Conservation (phyloP, 2,797 vertebrate species). For the Acrossocheilus fasciatus region DNA sequence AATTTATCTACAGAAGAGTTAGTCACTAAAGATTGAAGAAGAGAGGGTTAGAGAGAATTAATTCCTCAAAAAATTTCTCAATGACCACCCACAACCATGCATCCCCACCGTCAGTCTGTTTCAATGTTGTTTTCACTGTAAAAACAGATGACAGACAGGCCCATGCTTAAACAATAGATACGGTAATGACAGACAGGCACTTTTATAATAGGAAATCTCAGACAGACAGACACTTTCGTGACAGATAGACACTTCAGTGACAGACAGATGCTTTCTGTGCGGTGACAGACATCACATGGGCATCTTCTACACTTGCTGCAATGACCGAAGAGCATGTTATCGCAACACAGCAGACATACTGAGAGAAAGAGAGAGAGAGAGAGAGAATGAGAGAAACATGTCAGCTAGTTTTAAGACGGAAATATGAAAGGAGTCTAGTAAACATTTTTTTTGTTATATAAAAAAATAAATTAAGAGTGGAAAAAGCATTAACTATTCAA, state of each 20-base stretch:
- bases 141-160: conserved; percentile 4
- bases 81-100: neutral
- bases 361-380: conserved; percentile 9
- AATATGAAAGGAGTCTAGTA: neutral
- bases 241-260: conserved; percentile 21
- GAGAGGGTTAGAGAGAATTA: neutral
- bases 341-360: conserved; percentile 13
- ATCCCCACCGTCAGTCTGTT: neutral
- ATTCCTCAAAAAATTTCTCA: neutral
- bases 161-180: conserved; percentile 19
- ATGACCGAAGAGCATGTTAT: conserved; percentile 40
- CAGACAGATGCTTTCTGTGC: conserved; percentile 24
- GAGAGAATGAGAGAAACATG: neutral
- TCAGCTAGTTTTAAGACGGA: neutral
- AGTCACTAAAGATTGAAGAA: neutral
- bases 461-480: conserved; percentile 2
- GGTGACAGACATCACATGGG: conserved; percentile 37
- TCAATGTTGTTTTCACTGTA: neutral
- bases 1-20: neutral
- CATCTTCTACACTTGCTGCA: conserved; percentile 27
- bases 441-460: neutral
- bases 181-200: conserved; percentile 34
- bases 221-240: conserved; percentile 14
- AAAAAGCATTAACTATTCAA: neutral
- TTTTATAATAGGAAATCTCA: conserved; percentile 21